Conservation (phyloP, 2,797 vertebrate genomes). For the Ataeniobius toweri region DNA sequence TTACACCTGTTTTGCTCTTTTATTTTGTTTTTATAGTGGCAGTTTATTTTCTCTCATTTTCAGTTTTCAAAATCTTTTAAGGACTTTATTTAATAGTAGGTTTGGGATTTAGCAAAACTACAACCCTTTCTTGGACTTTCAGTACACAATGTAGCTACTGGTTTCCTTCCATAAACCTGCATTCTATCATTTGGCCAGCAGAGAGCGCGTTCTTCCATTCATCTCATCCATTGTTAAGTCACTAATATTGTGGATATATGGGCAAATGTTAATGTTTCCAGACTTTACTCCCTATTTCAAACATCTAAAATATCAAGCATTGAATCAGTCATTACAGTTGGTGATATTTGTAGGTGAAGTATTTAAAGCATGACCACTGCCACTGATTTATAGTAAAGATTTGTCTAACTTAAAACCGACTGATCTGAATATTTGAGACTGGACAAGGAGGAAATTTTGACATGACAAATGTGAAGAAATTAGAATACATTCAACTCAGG, state of each 20-base stretch:
- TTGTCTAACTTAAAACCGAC: too few species aligned
- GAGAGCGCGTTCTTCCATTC: not conserved
- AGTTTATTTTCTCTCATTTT: not conserved
- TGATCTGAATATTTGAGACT: too few species aligned
- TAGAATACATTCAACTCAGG: too few species aligned
- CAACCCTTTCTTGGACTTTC: not conserved
- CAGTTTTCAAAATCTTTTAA: not conserved
- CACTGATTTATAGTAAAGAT: too few species aligned
- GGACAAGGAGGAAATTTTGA: too few species aligned
- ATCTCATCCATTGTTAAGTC: not conserved
- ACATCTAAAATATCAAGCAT: too few species aligned
- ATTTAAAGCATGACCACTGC: too few species aligned
- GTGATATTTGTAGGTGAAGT: too few species aligned
- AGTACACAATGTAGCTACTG: not conserved
- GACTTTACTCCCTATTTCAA: too few species aligned
- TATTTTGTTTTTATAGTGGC: not conserved
- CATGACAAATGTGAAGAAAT: too few species aligned
- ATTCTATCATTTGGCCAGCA: constrained; percentile 7
- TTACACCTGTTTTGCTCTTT: not conserved
- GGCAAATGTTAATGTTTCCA: too few species aligned
- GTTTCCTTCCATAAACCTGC: not conserved
- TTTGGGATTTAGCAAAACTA: not conserved
- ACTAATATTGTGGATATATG: not conserved
- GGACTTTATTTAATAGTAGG: not conserved
- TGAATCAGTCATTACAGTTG: too few species aligned